Base-by-base conservation (phyloP, 2,888 invertebrate species). In the Morpho deidamia region DNA sequence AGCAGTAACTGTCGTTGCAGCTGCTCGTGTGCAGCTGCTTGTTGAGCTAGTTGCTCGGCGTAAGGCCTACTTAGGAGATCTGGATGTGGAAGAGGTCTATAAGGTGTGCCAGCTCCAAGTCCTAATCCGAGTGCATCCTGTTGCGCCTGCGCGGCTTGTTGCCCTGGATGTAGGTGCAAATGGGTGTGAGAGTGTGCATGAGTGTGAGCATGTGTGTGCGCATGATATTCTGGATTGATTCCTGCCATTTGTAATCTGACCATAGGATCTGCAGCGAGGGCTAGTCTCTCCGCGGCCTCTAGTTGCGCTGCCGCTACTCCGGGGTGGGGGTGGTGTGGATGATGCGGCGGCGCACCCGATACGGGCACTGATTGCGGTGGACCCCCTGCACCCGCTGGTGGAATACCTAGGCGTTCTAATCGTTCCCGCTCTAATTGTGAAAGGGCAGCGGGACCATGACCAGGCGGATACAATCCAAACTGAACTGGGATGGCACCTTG, bases 211-310 rank as follows among this genome's bases (percentile, higher is more conserved):
- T 97, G 97, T 67, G 96, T 96, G 90, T 97, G 97, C 74, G 96
- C 96, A 88, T 97, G 97, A 90, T 95, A 96, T 90, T 96, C 96
- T 47, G 95, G 95, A 69, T 93, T 94, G 71, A 95, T 94, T 78
- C 96, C 96, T 69, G 96, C 96, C 96, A 97, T 96, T 91, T 97
- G 97, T 78, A 97, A 89, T 68, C 97, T 95, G 84, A 94, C 95
- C 95, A 97, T 96, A 61, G 97, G 97, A 88, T 97, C 97, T 64
- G 96, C 95, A 59, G 97, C 96, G 70, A 96, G 90, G 59, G 96
- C 95, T 64, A 95, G 86, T 66, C 96, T 90, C 83, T 96, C 96
- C 68, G 95, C 94, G 68, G 92, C 93, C 69, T 94, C 94, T 56
- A 94, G 83, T 78, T 94, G 94, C 56, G 93, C 93, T 23, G 90